Percentiles rank a stretch among this genome's conserved stretches.
Evolutionary conservation across 2,113 vertebrate genomes (phyloP).

Genomic region (Mystacornis crossleyi): DNA sequence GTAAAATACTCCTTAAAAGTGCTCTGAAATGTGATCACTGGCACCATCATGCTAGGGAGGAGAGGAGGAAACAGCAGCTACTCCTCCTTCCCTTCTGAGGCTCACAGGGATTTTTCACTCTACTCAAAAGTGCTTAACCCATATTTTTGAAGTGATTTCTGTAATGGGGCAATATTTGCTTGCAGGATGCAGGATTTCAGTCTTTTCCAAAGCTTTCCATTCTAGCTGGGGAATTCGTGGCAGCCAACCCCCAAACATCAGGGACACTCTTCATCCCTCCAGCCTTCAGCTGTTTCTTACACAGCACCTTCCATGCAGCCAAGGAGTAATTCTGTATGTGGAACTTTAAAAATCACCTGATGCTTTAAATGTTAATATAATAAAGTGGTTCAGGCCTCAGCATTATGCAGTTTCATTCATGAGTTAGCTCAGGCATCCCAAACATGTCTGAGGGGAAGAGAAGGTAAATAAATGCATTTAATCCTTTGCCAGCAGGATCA

Average conservation of each 20-base stretch:
- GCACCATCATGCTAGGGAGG: neutral
- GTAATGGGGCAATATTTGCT: neutral
- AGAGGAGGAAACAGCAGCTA: neutral
- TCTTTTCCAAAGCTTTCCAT: neutral
- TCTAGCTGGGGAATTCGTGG: neutral
- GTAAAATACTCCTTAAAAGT: neutral
- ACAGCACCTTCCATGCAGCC: neutral
- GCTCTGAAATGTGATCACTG: neutral
- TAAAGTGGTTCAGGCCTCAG: neutral
- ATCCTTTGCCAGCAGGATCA: slow-evolving; percentile 24
- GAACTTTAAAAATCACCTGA: neutral
- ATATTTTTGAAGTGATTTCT: neutral
- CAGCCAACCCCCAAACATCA: neutral
- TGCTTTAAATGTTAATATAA: neutral
- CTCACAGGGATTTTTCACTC: neutral
- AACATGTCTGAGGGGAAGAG: neutral
- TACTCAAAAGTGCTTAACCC: neutral
- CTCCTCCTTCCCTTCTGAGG: neutral
- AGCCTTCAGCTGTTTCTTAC: neutral
- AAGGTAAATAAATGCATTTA: neutral
- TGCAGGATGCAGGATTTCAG: neutral
- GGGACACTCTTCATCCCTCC: neutral
- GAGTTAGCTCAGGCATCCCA: neutral
- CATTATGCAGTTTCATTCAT: neutral
- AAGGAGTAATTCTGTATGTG: neutral